Conservation (phyloP, 1,140 invertebrate species). For the Saccostrea cuccullata region DNA sequence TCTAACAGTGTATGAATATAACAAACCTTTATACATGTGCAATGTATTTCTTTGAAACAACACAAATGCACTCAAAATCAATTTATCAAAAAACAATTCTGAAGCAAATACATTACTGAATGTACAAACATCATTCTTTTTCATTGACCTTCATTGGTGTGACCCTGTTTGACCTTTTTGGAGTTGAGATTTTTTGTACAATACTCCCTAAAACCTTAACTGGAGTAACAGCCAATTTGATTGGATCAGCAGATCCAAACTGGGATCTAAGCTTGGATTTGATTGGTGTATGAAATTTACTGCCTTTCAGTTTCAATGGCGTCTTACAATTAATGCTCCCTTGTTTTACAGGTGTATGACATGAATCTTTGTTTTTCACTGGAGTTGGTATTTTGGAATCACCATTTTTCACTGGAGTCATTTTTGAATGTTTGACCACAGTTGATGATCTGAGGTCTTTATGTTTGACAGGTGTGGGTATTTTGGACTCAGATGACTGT, state of each 20-base stretch:
- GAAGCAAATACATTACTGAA: neutral
- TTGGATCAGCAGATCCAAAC: conserved; percentile 11
- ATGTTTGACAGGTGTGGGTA: neutral
- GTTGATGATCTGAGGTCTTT: neutral
- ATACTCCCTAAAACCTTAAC: conserved; percentile 34
- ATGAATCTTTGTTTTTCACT: neutral
- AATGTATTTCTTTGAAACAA: no score
- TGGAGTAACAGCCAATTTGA: conserved; percentile 33
- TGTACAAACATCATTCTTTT: conserved; percentile 31
- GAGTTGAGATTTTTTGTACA: conserved; percentile 26
- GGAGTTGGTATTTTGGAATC: neutral
- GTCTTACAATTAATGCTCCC: neutral
- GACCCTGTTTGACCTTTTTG: conserved; percentile 36
- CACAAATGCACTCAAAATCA: no score
- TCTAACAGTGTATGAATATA: neutral
- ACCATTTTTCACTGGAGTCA: neutral
- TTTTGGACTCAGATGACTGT: neutral
- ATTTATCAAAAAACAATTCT: no score
- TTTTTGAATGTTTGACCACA: neutral
- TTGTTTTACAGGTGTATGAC: neutral
- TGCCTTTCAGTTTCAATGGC: neutral
- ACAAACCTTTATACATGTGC: no score
- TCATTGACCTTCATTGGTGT: neutral
- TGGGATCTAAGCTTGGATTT: neutral
- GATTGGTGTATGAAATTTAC: conserved; percentile 5